These are phyloP conservation scores for Leucophenga montana DNA, from an alignment of 2,888 invertebrate species.

Conservation along the genomic window DNA sequence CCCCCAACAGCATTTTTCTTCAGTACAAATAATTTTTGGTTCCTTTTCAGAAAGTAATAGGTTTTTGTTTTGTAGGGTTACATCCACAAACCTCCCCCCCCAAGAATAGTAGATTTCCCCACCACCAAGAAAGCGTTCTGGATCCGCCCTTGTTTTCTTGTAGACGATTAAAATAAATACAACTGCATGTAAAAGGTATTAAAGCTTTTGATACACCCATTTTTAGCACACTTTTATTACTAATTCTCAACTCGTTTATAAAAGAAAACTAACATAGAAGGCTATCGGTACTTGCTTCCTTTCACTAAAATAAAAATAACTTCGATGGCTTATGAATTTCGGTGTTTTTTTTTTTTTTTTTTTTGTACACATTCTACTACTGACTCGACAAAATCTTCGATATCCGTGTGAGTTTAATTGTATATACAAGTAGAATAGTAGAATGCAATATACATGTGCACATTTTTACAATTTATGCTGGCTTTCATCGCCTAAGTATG, in stretches of 20 bases:
- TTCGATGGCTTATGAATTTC: slow-evolving; percentile 60
- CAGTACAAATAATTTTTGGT: too few relatives aligned
- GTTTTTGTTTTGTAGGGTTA: too few relatives aligned
- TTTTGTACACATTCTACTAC: neutral
- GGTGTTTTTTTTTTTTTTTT: slow-evolving; percentile 26
- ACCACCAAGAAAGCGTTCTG: too few relatives aligned
- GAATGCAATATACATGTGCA: slow-evolving; percentile 1
- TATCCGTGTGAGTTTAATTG: neutral
- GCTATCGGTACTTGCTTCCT: neutral
- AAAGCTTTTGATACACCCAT: too few relatives aligned
- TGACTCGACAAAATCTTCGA: slow-evolving; percentile 4
- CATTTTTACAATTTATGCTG: slow-evolving; percentile 9
- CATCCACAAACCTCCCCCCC: too few relatives aligned
- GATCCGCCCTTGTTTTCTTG: too few relatives aligned
- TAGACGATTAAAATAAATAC: too few relatives aligned
- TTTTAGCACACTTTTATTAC: slow-evolving; percentile 53
- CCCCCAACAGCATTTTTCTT: too few relatives aligned
- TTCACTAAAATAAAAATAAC: slow-evolving; percentile 55
- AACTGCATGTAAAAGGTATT: too few relatives aligned
- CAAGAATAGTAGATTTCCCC: too few relatives aligned
- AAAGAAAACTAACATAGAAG: slow-evolving; percentile 55
- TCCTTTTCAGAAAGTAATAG: too few relatives aligned
- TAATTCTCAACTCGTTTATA: slow-evolving; percentile 67
- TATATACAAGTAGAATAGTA: neutral
- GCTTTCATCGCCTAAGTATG: neutral